Percentiles rank a stretch among this genome's conserved stretches.
Evolutionary conservation across 2,888 invertebrate species (phyloP).

Genomic region (Tineola bisselliella): DNA sequence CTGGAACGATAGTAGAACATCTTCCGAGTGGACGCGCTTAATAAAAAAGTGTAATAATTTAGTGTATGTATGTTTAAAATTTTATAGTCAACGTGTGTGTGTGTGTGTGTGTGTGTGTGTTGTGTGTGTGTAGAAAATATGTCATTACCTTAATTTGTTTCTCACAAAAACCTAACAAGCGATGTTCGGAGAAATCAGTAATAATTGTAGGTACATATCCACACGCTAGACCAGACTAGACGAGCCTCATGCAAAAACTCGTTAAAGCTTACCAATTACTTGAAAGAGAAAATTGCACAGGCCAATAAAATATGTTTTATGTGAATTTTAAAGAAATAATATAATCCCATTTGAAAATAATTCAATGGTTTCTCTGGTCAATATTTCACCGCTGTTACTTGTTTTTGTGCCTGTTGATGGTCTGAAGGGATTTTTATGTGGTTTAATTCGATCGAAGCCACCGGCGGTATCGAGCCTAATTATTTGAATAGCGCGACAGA

Average conservation of each 20-base stretch:
- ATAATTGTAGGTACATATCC: background rate
- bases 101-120: too few species aligned
- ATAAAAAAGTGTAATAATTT: too few species aligned
- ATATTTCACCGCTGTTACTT: constrained; percentile 37
- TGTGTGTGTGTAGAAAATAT: too few species aligned
- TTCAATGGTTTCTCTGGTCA: constrained; percentile 14
- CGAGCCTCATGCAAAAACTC: constrained; percentile 3
- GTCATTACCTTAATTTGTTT: background rate
- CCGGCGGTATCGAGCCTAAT: constrained; percentile 53
- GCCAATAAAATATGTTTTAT: constrained; percentile 9
- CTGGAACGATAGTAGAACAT: too few species aligned
- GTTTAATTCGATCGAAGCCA: constrained; percentile 51
- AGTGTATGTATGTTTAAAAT: too few species aligned
- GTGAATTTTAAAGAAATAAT: constrained; percentile 9
- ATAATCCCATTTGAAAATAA: constrained; percentile 2
- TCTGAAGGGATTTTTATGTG: constrained; percentile 46
- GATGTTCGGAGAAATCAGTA: background rate
- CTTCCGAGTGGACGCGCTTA: too few species aligned
- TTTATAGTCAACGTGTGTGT: too few species aligned
- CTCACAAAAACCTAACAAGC: background rate
- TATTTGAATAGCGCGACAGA: constrained; percentile 60
- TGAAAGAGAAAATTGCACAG: background rate
- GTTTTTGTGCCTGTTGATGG: constrained; percentile 40
- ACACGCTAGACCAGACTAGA: background rate
- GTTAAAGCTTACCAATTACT: constrained; percentile 9